A percentile compares a stretch with the other conserved stretches of the same genome.
These are phyloP conservation scores for Psilanteris sp. DNA, from an alignment of 1,140 invertebrate genomes.

Conservation along the genomic window DNA sequence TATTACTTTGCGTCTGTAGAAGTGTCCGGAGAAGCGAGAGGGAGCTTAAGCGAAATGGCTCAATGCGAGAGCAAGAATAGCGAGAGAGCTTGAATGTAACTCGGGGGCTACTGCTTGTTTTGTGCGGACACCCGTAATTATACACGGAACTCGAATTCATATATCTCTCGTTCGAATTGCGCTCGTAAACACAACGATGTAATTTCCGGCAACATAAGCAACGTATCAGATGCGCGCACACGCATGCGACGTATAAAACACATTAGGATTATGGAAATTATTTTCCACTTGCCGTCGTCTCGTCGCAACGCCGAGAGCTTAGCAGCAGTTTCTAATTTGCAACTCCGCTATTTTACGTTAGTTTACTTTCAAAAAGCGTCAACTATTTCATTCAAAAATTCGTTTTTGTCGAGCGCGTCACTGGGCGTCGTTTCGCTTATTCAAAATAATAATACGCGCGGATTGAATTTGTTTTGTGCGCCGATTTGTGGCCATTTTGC, in stretches of 20 bases:
- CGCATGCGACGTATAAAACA: conserved; percentile 11
- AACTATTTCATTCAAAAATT: no score
- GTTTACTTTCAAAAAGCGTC: no score
- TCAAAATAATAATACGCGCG: no score
- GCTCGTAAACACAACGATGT: conserved; percentile 39
- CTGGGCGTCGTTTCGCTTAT: no score
- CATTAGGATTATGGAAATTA: conserved; percentile 38
- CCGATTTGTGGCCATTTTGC: no score
- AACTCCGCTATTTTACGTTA: no score
- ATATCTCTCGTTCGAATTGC: conserved; percentile 47
- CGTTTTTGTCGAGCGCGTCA: no score
- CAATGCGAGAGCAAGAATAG: conserved; percentile 72
- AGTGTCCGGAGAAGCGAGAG: conserved; percentile 35
- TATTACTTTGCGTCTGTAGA: conserved; percentile 60
- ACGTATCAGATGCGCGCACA: conserved; percentile 28
- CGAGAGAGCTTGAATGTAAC: conserved; percentile 70
- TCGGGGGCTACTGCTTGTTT: conserved; percentile 69
- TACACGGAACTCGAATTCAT: conserved; percentile 63
- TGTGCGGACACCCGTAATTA: conserved; percentile 72
- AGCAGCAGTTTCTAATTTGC: conserved; percentile 11
- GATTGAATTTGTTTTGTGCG: no score
- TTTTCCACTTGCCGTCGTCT: conserved; percentile 42
- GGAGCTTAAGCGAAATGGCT: conserved; percentile 69
- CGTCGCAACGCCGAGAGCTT: conserved; percentile 33
- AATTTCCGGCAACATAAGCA: conserved; percentile 46